Evolutionary conservation across 1,140 invertebrate genomes (phyloP).

Genomic region (Trinorchestia longiramus): DNA sequence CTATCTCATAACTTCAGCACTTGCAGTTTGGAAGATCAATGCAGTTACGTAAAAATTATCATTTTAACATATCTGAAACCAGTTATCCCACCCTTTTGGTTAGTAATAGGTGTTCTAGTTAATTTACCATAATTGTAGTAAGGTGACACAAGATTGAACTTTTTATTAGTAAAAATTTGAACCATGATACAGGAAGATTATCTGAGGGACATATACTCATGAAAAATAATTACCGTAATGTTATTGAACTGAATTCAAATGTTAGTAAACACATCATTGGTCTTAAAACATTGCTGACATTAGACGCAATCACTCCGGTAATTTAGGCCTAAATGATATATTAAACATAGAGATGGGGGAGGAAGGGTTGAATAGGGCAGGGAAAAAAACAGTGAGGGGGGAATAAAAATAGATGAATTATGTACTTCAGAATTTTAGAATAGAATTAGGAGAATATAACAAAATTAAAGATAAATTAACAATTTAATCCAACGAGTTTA

Average conservation of each 20-base stretch:
- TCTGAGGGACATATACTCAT: background rate
- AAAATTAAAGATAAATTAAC: too few species aligned
- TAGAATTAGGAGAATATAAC: too few species aligned
- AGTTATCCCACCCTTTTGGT: too few species aligned
- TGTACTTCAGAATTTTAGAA: too few species aligned
- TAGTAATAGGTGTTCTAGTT: too few species aligned
- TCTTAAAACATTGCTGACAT: background rate
- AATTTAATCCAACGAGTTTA: background rate
- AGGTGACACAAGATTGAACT: too few species aligned
- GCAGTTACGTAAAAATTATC: background rate
- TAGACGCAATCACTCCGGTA: background rate
- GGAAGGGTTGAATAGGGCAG: too few species aligned
- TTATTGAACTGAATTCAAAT: background rate
- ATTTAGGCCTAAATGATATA: background rate
- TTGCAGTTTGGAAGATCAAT: background rate
- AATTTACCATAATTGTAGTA: too few species aligned
- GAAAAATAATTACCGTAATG: background rate
- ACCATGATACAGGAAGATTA: background rate
- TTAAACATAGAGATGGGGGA: too few species aligned
- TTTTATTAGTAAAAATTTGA: too few species aligned
- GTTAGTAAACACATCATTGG: background rate
- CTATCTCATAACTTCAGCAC: background rate
- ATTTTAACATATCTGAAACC: background rate
- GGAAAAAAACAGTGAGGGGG: too few species aligned
- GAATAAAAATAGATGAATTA: background rate